Evolutionary conservation across 30 jellyfish, hydroid and myxozoan species (phyloP), one percentile per base, ranked within the genome.

Genomic region (Turritopsis dohrnii): DNA sequence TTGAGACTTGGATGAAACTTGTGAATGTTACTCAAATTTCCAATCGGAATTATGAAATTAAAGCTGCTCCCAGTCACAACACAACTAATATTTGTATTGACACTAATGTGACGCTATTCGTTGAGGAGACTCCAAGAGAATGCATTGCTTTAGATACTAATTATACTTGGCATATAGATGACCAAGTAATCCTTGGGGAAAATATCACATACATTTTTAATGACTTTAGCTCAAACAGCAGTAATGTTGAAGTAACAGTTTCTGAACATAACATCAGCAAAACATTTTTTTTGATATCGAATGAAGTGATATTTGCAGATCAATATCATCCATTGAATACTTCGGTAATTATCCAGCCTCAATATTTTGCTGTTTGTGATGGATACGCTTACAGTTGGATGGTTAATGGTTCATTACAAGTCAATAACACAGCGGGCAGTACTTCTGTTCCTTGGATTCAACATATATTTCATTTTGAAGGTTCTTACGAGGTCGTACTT

Each of bases 381-480:
- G 19, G 17, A 27, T 69, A 69, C 19, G 9, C 22, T 19, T 69
- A 69, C 77, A 69, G 77, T n/a, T 69, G 77, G 77, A 69, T n/a
- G 28, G 23, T 69, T 69, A 69, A 27, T 19, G 77, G 77, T 41
- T 41, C 60, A 3, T 41, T 41, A 13, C 9, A 41, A 41, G 60
- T 13, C 60, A 41, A 13, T 13, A 41, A 13, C 13, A 13, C 13
- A 41, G 60, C 60, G 9, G 13, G 13, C 13, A 41, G 60, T 41
- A 41, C 60, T 3, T 3, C 60, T 41, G 30, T 53, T 24, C 31
- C 79, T 21, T 21, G 29, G 41, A 7, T 53, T 1, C 41, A 20
- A n/a, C 83, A 54, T 28, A 52, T n/a, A 21, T 84, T 84, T 74
- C 17, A 31, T 41, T n/a, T 16, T n/a, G 90, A 84, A 84, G 90